phyloP scores from a whole-genome alignment of 2,888 invertebrate genomes.

The Tetropium fuscum region DNA sequence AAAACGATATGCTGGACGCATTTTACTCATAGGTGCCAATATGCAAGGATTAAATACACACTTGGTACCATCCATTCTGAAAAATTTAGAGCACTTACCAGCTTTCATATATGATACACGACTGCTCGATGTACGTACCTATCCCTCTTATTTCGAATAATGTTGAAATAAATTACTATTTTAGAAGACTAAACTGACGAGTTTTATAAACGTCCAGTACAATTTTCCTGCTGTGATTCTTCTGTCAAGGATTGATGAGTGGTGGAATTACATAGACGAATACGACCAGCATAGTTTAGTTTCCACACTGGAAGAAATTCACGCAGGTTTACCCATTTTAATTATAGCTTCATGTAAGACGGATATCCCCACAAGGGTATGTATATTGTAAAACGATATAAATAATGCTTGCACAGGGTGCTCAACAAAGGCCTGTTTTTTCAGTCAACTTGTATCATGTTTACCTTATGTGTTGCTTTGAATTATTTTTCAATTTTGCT shows the following conservation, averaged over 20 bases:
- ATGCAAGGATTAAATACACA: slow-evolving; percentile 71
- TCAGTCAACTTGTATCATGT: too few species aligned
- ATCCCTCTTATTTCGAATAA: too few species aligned
- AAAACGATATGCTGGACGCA: slow-evolving; percentile 59
- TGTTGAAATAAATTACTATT: slow-evolving; percentile 18
- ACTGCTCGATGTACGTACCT: slow-evolving; percentile 40
- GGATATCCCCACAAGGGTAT: slow-evolving; percentile 58
- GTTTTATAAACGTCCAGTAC: slow-evolving; percentile 48
- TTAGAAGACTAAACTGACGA: slow-evolving; percentile 46
- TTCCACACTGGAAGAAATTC: slow-evolving; percentile 59
- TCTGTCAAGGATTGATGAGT: slow-evolving; percentile 59
- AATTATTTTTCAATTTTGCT: too few species aligned
- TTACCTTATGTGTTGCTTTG: too few species aligned
- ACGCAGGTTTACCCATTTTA: slow-evolving; percentile 60
- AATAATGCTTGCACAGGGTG: too few species aligned
- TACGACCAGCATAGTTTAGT: slow-evolving; percentile 55
- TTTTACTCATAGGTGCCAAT: slow-evolving; percentile 56
- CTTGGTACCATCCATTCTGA: slow-evolving; percentile 72
- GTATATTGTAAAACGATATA: neutral
- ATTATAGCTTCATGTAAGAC: slow-evolving; percentile 59
- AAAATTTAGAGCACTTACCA: slow-evolving; percentile 69
- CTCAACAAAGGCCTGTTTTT: too few species aligned
- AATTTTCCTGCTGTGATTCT: slow-evolving; percentile 60
- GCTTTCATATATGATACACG: slow-evolving; percentile 63
- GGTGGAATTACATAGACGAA: slow-evolving; percentile 61